phyloP scores from a whole-genome alignment of 2,113 vertebrate genomes.

The Tursiops truncatus region DNA sequence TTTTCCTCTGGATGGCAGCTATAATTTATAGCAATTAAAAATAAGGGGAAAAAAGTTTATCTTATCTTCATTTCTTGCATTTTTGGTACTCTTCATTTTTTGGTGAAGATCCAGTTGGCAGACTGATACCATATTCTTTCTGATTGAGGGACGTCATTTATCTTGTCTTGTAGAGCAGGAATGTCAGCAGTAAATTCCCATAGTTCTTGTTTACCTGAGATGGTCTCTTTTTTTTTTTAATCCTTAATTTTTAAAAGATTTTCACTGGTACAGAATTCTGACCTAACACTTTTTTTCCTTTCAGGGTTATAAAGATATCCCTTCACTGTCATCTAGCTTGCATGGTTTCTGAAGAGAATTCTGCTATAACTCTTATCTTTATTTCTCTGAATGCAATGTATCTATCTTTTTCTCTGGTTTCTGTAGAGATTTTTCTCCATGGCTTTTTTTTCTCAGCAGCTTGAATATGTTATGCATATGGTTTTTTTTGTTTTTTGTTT shows the following conservation, averaged over 20 bases:
- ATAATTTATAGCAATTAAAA: not conserved
- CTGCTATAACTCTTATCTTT: not conserved
- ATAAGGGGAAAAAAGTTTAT: not conserved
- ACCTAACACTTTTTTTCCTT: not conserved
- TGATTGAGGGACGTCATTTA: fast-evolving
- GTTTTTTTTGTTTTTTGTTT: not conserved
- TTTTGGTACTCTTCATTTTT: not conserved
- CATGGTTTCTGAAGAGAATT: not conserved
- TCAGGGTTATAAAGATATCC: fast-evolving
- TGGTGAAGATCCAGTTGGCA: not conserved
- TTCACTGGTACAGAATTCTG: not conserved
- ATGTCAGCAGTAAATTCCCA: not conserved
- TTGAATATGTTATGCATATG: not conserved
- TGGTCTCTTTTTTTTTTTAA: not conserved
- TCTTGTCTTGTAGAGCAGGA: not conserved
- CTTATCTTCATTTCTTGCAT: not conserved
- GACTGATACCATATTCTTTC: not conserved
- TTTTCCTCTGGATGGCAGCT: not conserved
- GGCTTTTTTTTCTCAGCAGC: not conserved
- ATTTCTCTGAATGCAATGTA: not conserved
- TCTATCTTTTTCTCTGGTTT: not conserved
- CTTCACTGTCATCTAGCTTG: fast-evolving
- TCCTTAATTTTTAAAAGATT: not conserved
- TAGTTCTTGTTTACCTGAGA: not conserved
- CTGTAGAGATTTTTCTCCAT: not conserved